These are phyloP conservation scores for Antheraea yamamai DNA, from an alignment of 2,888 invertebrate species.

Conservation along the genomic window DNA sequence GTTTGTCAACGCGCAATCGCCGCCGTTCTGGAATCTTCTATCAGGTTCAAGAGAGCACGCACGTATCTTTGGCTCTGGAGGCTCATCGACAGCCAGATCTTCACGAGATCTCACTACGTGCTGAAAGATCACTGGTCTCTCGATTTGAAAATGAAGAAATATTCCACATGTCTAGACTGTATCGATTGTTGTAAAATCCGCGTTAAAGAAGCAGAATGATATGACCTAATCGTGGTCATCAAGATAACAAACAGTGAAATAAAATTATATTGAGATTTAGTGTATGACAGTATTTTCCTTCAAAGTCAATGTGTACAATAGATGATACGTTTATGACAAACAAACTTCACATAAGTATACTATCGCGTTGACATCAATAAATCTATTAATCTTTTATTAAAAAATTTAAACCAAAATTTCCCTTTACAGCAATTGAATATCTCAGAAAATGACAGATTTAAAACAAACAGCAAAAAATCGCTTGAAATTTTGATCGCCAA, in stretches of 20 bases:
- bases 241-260: background rate
- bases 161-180: slow-evolving; percentile 39
- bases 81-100: slow-evolving; percentile 52
- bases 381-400: too few species aligned
- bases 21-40: slow-evolving; percentile 53
- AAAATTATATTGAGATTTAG: background rate
- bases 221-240: too few species aligned
- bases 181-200: slow-evolving; percentile 42
- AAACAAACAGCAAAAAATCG: too few species aligned
- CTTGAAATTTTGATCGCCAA: too few species aligned
- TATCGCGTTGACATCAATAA: too few species aligned
- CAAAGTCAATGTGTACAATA: background rate
- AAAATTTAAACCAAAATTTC: too few species aligned
- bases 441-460: too few species aligned
- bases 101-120: slow-evolving; percentile 43
- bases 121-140: slow-evolving; percentile 56
- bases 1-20: slow-evolving; percentile 57
- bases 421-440: too few species aligned
- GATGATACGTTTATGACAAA: too few species aligned
- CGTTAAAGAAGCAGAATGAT: background rate
- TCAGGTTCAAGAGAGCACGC: slow-evolving; percentile 51
- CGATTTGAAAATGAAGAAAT: slow-evolving; percentile 33
- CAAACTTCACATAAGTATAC: too few species aligned
- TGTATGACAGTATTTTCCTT: slow-evolving; percentile 7
- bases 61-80: slow-evolving; percentile 56